Evolutionary conservation across 2,888 invertebrate species (phyloP), one percentile per base, ranked within the genome.

Genomic region (Phlogophora meticulosa): DNA sequence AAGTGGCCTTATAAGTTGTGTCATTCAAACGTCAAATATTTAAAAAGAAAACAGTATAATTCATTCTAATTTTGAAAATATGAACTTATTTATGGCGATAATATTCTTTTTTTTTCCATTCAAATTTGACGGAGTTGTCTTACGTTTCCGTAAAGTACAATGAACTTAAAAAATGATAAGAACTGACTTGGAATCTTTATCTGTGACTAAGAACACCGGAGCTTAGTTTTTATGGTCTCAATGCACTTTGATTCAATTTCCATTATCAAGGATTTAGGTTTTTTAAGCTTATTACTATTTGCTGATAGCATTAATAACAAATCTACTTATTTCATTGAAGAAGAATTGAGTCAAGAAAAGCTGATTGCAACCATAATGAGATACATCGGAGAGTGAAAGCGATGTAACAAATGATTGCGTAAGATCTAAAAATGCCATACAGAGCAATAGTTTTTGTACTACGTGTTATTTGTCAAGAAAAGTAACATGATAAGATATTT

Each of bases 221-320:
- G 55, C 17, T 73, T 56, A 34, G n/a, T 66, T 42, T 65, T 68
- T 68, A 68, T 59, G 13, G 24, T 42, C 34, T 20, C 36, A 40
- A 36, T 62, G 70, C 62, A 73, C n/a, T 63, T 62, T 62, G 51
- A 72, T 72, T 72, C 38, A 40, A 7, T 53, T 53, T 43, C 5
- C 22, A 34, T 52, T 53, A 67, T 58, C 34, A 60, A 42, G 45
- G 55, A 59, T 28, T 72, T 24, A 32, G 1, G 48, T 71, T 65
- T 53, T 57, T 55, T 38, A 28, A 20, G n/a, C 11, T 17, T 58
- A 58, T 55, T 70, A 42, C n/a, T 36, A 17, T 34, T 36, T 32
- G 3, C 28, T 49, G 59, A 68, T 68, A 66, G 13, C 5, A 38
- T 36, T 20, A 28, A 42, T 42, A 32, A 46, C 2, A 20, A 40